These are phyloP conservation scores for Stichodactyla helianthus DNA, from an alignment of 64 coral and sea anemone genomes.

Conservation along the genomic window DNA sequence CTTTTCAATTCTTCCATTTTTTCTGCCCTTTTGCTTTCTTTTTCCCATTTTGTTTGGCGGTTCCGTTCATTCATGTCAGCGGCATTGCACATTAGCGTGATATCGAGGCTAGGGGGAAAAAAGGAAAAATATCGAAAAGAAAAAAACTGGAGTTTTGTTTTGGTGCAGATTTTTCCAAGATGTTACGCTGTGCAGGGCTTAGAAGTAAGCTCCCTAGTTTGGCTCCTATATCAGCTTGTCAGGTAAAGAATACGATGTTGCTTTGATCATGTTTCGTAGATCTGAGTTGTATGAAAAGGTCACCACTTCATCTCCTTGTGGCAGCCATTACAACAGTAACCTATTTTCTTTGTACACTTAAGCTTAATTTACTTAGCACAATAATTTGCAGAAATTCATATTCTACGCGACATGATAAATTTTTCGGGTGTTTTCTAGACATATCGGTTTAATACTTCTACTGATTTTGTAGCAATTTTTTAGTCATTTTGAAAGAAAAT, in stretches of 20 bases:
- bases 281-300: background rate
- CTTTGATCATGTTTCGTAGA: background rate
- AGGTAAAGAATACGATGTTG: background rate
- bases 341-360: too few species aligned
- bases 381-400: too few species aligned
- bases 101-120: background rate
- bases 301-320: background rate
- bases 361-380: too few species aligned
- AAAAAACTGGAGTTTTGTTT: background rate
- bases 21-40: background rate
- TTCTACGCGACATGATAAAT: too few species aligned
- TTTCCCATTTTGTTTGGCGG: background rate
- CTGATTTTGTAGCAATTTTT: too few species aligned
- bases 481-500: too few species aligned
- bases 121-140: background rate
- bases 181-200: constrained; percentile 10
- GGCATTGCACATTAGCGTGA: background rate
- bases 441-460: too few species aligned
- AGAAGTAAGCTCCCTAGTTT: background rate
- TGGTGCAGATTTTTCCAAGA: background rate
- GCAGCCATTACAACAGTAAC: background rate
- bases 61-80: background rate
- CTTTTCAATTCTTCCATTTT: background rate
- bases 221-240: background rate
- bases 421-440: too few species aligned